Evolutionary conservation across 2,888 invertebrate genomes (phyloP), one percentile per base, ranked within the genome.

Genomic region (Callyntrura sp.): DNA sequence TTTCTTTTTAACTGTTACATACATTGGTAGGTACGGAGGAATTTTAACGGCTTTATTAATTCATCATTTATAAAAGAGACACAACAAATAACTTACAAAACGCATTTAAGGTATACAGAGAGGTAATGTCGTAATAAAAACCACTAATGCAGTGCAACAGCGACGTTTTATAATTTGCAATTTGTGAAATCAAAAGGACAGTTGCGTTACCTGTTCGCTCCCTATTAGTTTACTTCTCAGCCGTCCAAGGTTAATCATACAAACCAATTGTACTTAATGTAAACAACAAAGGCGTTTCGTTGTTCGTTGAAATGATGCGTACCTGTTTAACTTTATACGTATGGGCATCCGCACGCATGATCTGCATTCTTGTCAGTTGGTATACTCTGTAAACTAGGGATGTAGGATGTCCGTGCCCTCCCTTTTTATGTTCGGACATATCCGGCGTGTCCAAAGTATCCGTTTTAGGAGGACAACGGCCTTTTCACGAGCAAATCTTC

Each of bases 161-260:
- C 62, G 35, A 35, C 35, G 6, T 35, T 35, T 23, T 9, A 68
- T 43, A 68, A 68, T 17, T 35, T 43, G 35, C 17, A 68, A 43
- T 78, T 57, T 79, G 43, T 25, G 45, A 6, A 73, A 48, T 45
- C 17, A 6, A 70, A 17, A 8, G 20, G 48, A 23, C 28, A 28
- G 62, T 62, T 12, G 28, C 62, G 28, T 73, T 73, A 73, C 73
- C 73, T 73, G 73, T 73, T 73, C 23, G 11, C 73, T 73, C 17
- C 23, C 45, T 20, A 73, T 73, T 23, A 48, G 73, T 45, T 48
- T 48, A 45, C 79, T 79, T 70, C 84, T 35, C 83, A 70, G 55
- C 84, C 12, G 84, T 73, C 84, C 84, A 84, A 84, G 84, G 84
- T 84, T 84, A 84, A 84, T 57, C 68, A 83, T 35, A 83, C 81